phyloP scores from a whole-genome alignment of 2,113 vertebrate genomes.

The Ammodytes dubius region DNA sequence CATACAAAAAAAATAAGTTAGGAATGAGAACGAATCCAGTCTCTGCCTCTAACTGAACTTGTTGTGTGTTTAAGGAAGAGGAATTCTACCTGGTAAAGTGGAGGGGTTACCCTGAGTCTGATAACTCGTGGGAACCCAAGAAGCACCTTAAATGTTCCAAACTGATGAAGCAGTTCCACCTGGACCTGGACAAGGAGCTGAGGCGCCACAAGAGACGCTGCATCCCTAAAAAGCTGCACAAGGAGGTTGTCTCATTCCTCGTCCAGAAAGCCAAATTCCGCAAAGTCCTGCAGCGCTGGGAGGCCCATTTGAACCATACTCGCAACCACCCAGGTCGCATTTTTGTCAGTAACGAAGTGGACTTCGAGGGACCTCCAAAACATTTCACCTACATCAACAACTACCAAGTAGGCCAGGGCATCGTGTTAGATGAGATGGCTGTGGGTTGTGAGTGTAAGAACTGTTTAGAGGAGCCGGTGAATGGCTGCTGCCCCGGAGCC shows the following conservation, averaged over 20 bases:
- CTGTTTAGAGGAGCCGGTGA: slow-evolving; percentile 84
- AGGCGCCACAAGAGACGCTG: slow-evolving; percentile 70
- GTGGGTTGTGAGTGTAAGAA: slow-evolving; percentile 90
- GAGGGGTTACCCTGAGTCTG: slow-evolving; percentile 86
- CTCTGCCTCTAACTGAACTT: neutral
- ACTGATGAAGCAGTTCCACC: slow-evolving; percentile 88
- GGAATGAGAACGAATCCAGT: neutral
- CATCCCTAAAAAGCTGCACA: slow-evolving; percentile 82
- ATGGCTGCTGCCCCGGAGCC: slow-evolving; percentile 90
- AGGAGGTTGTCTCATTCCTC: slow-evolving; percentile 80
- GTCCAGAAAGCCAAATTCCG: slow-evolving; percentile 89
- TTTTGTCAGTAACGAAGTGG: slow-evolving; percentile 90
- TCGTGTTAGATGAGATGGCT: slow-evolving; percentile 85
- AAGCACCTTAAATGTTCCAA: slow-evolving; percentile 88
- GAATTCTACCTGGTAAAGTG: slow-evolving; percentile 93
- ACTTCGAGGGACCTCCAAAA: slow-evolving; percentile 90
- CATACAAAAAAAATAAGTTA: neutral
- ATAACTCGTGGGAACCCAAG: slow-evolving; percentile 91
- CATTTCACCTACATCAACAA: slow-evolving; percentile 93
- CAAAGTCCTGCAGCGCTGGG: slow-evolving; percentile 85
- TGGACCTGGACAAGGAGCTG: slow-evolving; percentile 86
- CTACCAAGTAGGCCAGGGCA: slow-evolving; percentile 89
- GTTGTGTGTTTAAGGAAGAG: slow-evolving; percentile 80
- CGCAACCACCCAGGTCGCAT: slow-evolving; percentile 90
- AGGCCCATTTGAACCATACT: slow-evolving; percentile 87